These are phyloP conservation scores for Phocides pigmalion DNA, from an alignment of 1,140 invertebrate species.

Conservation along the genomic window DNA sequence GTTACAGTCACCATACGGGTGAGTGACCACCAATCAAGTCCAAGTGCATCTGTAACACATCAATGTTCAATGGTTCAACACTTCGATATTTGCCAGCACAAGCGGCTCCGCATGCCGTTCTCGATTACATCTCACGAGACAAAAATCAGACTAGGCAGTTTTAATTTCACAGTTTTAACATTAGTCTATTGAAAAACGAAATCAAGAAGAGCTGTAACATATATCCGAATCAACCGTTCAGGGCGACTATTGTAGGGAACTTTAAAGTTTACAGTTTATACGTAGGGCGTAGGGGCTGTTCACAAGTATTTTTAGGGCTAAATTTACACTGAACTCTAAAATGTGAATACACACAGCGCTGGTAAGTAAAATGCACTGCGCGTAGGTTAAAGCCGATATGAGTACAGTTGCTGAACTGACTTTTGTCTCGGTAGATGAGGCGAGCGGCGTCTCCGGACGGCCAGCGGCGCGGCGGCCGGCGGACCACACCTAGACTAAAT, in stretches of 20 bases:
- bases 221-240: neutral
- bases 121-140: conserved; percentile 80
- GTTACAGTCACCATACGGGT: conserved; percentile 89
- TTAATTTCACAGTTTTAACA: conserved; percentile 5
- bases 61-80: conserved; percentile 79
- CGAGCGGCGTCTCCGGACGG: conserved; percentile 71
- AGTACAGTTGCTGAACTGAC: conserved; percentile 70
- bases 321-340: conserved; percentile 14
- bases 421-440: conserved; percentile 83
- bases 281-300: neutral
- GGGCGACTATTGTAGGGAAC: neutral
- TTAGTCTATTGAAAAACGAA: neutral
- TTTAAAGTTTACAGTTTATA: neutral
- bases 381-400: conserved; percentile 29
- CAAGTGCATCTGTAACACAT: conserved; percentile 61
- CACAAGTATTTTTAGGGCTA: conserved; percentile 11
- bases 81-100: conserved; percentile 80
- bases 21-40: conserved; percentile 74
- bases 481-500: conserved; percentile 79
- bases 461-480: conserved; percentile 70
- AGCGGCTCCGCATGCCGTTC: conserved; percentile 69
- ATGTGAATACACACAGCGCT: neutral
- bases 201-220: neutral
- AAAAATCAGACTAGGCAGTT: conserved; percentile 71
- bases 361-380: conserved; percentile 34